A percentile compares a stretch with the other conserved stretches of the same genome.
Conservation (phyloP, 2,888 invertebrate genomes). For the Diplolepis rosae region DNA sequence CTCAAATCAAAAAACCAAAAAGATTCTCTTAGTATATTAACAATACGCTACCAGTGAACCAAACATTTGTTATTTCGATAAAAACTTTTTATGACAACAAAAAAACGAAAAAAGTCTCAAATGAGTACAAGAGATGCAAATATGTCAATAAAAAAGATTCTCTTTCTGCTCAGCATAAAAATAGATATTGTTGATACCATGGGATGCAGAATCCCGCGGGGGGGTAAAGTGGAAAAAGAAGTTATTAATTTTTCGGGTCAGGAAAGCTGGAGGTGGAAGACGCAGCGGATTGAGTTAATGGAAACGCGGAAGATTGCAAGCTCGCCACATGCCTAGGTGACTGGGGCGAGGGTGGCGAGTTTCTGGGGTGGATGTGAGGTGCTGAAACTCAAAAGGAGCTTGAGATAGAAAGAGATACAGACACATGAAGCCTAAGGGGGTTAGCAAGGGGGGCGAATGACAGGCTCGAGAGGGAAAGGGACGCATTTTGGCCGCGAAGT, state of each 20-base stretch:
- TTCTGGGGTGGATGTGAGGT: conserved; percentile 32
- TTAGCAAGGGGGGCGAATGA: conserved; percentile 36
- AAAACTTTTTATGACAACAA: too few relatives aligned
- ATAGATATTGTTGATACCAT: conserved; percentile 4
- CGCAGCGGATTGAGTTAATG: conserved; percentile 37
- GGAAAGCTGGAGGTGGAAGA: conserved; percentile 37
- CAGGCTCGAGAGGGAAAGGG: conserved; percentile 31
- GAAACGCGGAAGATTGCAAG: conserved; percentile 48
- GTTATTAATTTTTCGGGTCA: conserved; percentile 50
- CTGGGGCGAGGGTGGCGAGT: conserved; percentile 16
- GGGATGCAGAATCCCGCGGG: conserved; percentile 1
- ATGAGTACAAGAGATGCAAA: conserved; percentile 19
- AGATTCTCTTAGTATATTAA: too few relatives aligned
- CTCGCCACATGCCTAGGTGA: conserved; percentile 32
- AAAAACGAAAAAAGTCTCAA: too few relatives aligned
- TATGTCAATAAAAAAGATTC: conserved; percentile 28
- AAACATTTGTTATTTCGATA: too few relatives aligned
- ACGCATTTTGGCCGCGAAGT: conserved; percentile 4
- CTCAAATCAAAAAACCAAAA: too few relatives aligned
- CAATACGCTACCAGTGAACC: too few relatives aligned
- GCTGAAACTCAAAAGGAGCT: conserved; percentile 16
- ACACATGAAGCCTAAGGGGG: conserved; percentile 32
- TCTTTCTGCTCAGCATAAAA: conserved; percentile 23
- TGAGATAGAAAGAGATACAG: conserved; percentile 36
- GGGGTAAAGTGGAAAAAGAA: conserved; percentile 43